Conservation (phyloP, 2,888 invertebrate species). For the Rhingia campestris region DNA sequence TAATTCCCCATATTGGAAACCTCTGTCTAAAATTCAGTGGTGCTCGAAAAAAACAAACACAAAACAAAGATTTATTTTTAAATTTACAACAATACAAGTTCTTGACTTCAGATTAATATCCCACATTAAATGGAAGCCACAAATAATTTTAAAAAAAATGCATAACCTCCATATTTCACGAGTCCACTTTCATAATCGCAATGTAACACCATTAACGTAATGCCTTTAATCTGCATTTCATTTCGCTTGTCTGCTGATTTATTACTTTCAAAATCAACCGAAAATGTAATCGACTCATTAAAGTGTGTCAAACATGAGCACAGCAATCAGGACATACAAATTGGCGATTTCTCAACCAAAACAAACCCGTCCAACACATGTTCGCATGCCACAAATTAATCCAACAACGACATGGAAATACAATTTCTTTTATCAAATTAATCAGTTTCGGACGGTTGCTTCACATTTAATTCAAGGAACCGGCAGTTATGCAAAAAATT, state of each 20-base stretch:
- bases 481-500: constrained; percentile 11
- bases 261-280: constrained; percentile 31
- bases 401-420: background rate
- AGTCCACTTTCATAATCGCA: constrained; percentile 16
- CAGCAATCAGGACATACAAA: constrained; percentile 45
- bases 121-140: background rate
- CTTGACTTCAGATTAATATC: background rate
- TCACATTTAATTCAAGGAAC: constrained; percentile 10
- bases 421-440: constrained; percentile 6
- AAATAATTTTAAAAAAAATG: background rate
- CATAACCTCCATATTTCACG: background rate
- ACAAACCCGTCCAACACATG: background rate
- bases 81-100: too few species aligned
- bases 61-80: too few species aligned
- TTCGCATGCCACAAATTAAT: constrained; percentile 1
- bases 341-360: constrained; percentile 13
- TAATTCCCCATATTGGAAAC: too few species aligned
- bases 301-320: constrained; percentile 47
- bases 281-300: constrained; percentile 42
- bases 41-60: too few species aligned
- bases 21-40: too few species aligned
- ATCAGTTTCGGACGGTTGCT: constrained; percentile 16
- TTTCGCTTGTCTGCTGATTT: constrained; percentile 10
- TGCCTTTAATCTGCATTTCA: constrained; percentile 6
- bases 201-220: constrained; percentile 25